phyloP scores from a whole-genome alignment of 2,888 invertebrate genomes.

The Homarus gammarus region DNA sequence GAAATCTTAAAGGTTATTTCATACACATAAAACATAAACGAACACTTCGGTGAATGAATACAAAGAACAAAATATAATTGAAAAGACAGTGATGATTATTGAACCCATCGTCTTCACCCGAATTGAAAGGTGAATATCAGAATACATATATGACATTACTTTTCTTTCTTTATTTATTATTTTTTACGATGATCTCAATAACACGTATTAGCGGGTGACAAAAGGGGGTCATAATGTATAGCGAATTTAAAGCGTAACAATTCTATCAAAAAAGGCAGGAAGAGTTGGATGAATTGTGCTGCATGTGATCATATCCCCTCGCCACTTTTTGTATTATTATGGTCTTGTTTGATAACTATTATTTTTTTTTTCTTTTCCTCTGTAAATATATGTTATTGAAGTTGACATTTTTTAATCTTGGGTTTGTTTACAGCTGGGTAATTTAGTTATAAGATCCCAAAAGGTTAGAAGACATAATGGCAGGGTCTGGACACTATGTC shows the following conservation, averaged over 20 bases:
- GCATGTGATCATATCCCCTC: not conserved
- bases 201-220: slow-evolving; percentile 14
- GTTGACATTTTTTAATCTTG: no score
- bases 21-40: not conserved
- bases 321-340: no score
- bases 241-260: slow-evolving; percentile 8
- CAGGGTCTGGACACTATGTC: no score
- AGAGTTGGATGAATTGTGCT: not conserved
- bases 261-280: not conserved
- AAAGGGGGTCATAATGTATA: slow-evolving; percentile 17
- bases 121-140: slow-evolving; percentile 11
- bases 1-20: not conserved
- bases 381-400: no score
- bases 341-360: no score
- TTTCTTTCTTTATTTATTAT: not conserved
- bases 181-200: not conserved
- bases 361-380: no score
- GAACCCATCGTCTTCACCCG: not conserved
- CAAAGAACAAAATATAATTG: not conserved
- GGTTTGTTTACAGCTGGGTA: no score
- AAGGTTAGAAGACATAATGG: no score
- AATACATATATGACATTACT: not conserved
- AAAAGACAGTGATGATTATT: no score
- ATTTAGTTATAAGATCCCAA: no score
- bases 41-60: not conserved